Evolutionary conservation across 2,888 invertebrate genomes (phyloP), one percentile per base, ranked within the genome.

Genomic region (Artemia sinica): DNA sequence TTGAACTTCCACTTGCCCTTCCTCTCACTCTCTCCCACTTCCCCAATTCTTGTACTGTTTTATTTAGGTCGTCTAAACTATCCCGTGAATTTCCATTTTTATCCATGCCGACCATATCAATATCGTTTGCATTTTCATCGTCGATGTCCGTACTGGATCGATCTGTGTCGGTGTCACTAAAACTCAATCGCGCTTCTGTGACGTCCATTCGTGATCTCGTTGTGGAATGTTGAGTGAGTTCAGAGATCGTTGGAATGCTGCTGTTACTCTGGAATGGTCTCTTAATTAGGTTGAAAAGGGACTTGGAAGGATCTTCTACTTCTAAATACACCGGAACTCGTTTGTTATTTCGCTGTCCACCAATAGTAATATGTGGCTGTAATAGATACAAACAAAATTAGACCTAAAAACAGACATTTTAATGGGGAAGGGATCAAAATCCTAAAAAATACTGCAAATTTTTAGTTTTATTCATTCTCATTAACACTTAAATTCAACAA

Each of bases 1-100:
- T 58, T 18, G 58, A 58, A 65, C 68, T 68, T 12, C 70, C 70
- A 51, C 70, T 70, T 12, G 70, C 70, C 28, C 70, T 65, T 11
- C 70, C 70, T 8, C 70, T 63, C 50, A 65, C 66, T 49, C 68
- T 65, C 52, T 70, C 68, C 70, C 70, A 70, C 41, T 66, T 58
- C 8, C 58, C 58, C n/a, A 58, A 18, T 58, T 58, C 58, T 58
- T 58, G 58, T 10, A 58, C 58, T 58, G 58, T 58, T 18, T 58
- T 58, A 58, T 10, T 58, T 18, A 58, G 58, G 18, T 58, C 58
- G 58, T 58, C 58, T 18, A 58, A 9, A 58, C 58, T 58, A 58
- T 58, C 58, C 14, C 58, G 58, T 18, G 58, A 58, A 18, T 58
- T 58, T n/a, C 58, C 58, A 18, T 58, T 58, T 58, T 58, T 58